A percentile compares a stretch with the other conserved stretches of the same genome.
Evolutionary conservation across 2,797 vertebrate genomes (phyloP).

Genomic region (Thamnophis elegans): DNA sequence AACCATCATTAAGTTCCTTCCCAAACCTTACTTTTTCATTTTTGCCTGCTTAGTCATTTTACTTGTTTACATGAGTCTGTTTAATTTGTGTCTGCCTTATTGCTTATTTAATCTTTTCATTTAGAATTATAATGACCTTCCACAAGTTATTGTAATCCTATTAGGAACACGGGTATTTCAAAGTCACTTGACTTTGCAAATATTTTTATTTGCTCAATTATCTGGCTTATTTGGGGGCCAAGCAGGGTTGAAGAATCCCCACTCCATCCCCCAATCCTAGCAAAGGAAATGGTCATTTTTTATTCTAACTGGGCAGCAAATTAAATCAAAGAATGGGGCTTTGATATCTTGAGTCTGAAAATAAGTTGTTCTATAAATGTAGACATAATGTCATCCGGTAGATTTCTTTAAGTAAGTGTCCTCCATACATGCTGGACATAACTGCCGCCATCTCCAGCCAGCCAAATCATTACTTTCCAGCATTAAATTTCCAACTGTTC

Average conservation of each 20-base stretch:
- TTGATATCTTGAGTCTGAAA: neutral
- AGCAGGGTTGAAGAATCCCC: constrained; percentile 15
- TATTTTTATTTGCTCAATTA: constrained; percentile 64
- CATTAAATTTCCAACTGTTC: neutral
- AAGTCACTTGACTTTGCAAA: constrained; percentile 69
- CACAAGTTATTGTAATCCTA: constrained; percentile 70
- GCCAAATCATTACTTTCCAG: constrained; percentile 3
- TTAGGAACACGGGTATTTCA: constrained; percentile 67
- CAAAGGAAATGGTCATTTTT: constrained; percentile 1
- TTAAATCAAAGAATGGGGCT: constrained; percentile 10
- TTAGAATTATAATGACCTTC: constrained; percentile 70
- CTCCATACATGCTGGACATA: neutral
- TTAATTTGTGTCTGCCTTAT: constrained; percentile 69
- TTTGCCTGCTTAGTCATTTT: constrained; percentile 56
- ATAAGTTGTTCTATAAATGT: neutral
- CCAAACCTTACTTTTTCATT: constrained; percentile 47
- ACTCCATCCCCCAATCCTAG: neutral
- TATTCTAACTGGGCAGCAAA: neutral
- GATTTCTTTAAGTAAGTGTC: neutral
- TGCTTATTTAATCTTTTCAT: constrained; percentile 69
- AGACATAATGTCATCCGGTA: neutral
- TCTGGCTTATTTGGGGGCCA: constrained; percentile 38
- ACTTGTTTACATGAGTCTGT: constrained; percentile 65
- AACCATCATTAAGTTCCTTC: constrained; percentile 36
- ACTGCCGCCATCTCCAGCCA: neutral